Evolutionary conservation across 2,888 invertebrate genomes (phyloP).

Genomic region (Ectemnius cavifrons): DNA sequence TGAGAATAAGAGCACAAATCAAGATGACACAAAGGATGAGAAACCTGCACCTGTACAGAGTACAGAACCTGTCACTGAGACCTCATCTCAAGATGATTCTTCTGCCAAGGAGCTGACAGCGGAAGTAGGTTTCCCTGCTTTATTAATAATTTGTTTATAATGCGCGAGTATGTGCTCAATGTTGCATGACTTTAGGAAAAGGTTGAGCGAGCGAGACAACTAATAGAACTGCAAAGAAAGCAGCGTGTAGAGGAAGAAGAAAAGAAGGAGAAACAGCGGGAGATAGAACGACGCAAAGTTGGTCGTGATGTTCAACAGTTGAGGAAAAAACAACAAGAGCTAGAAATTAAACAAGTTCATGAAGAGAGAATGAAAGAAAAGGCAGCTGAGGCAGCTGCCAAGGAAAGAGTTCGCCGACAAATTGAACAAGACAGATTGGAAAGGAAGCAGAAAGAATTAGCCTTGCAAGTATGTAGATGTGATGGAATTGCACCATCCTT

Average conservation of each 20-base stretch:
- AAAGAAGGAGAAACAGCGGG: conserved; percentile 83
- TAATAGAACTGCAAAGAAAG: conserved; percentile 81
- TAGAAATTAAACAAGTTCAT: conserved; percentile 85
- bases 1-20: conserved; percentile 16
- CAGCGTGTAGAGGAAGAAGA: conserved; percentile 83
- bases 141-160: background rate
- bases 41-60: conserved; percentile 27
- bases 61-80: conserved; percentile 5
- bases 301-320: conserved; percentile 87
- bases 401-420: conserved; percentile 89
- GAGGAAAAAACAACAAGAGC: conserved; percentile 87
- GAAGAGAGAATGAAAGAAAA: conserved; percentile 88
- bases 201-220: conserved; percentile 82
- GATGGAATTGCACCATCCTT: background rate
- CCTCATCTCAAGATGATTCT: conserved; percentile 20
- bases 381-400: conserved; percentile 85
- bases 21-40: conserved; percentile 29
- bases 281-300: conserved; percentile 85
- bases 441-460: conserved; percentile 78
- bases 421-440: conserved; percentile 92
- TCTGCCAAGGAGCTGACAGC: conserved; percentile 30
- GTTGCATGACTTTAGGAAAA: conserved; percentile 78
- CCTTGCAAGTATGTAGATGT: conserved; percentile 59
- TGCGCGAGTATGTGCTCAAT: background rate
- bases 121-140: conserved; percentile 36